phyloP scores from a whole-genome alignment of 2,888 invertebrate species.

The Tenthredo amoena region DNA sequence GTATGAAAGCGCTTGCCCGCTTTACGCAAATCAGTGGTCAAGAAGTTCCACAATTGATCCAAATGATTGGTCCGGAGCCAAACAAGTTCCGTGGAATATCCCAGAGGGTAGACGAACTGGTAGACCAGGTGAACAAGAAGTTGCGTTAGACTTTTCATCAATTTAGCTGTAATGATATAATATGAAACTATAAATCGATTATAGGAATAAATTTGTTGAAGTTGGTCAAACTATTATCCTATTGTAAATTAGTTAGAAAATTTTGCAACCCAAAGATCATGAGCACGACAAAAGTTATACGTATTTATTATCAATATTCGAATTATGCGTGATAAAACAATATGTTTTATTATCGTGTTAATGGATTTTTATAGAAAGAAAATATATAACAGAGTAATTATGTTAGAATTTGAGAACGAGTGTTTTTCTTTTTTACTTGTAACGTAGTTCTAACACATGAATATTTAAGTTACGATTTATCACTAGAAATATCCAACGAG shows the following conservation, averaged over 20 bases:
- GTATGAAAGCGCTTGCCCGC: constrained; percentile 87
- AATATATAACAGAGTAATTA: constrained; percentile 39
- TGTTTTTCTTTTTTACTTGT: constrained; percentile 39
- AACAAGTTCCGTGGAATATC: constrained; percentile 90
- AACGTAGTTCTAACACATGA: constrained; percentile 11
- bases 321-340: constrained; percentile 13
- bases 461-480: constrained; percentile 30
- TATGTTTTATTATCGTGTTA: constrained; percentile 31
- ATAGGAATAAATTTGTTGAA: constrained; percentile 23
- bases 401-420: constrained; percentile 32
- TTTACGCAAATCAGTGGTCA: constrained; percentile 88
- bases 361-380: constrained; percentile 35
- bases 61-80: constrained; percentile 95
- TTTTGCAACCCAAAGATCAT: neutral
- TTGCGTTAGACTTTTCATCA: constrained; percentile 78
- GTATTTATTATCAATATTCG: constrained; percentile 32
- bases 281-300: neutral
- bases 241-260: constrained; percentile 33
- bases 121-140: constrained; percentile 87
- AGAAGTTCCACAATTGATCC: constrained; percentile 93
- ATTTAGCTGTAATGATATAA: constrained; percentile 7
- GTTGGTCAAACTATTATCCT: neutral
- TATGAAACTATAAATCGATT: constrained; percentile 1
- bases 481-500: neutral
- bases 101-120: constrained; percentile 88